phyloP scores from a whole-genome alignment of 2,888 invertebrate genomes.

The Drosophila picticornis region DNA sequence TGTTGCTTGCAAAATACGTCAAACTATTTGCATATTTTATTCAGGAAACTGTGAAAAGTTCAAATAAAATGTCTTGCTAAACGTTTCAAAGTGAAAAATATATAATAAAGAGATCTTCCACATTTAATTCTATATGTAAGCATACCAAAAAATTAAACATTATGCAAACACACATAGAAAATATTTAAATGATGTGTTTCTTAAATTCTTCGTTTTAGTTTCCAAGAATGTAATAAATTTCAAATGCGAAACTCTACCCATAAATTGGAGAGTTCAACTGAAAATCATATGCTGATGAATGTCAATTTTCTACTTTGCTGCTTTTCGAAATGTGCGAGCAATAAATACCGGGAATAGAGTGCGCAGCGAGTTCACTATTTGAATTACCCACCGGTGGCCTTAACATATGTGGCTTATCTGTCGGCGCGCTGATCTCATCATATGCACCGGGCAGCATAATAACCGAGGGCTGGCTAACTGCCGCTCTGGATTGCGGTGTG shows the following conservation, averaged over 20 bases:
- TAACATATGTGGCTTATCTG: constrained; percentile 40
- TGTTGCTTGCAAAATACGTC: neutral
- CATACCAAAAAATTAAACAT: neutral
- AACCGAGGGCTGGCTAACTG: constrained; percentile 49
- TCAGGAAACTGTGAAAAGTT: neutral
- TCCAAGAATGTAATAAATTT: constrained; percentile 1
- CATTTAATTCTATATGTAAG: neutral
- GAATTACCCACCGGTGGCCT: constrained; percentile 27
- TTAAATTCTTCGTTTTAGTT: neutral
- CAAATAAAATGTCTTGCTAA: neutral
- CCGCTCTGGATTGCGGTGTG: constrained; percentile 41
- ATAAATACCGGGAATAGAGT: constrained; percentile 17
- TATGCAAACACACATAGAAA: neutral
- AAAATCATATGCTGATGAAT: neutral
- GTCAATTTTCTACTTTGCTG: neutral
- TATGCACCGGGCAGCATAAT: constrained; percentile 29
- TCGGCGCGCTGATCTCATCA: constrained; percentile 32
- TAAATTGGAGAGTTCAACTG: neutral
- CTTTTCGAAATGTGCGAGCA: neutral
- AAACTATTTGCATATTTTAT: neutral
- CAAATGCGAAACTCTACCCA: neutral
- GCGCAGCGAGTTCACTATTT: constrained; percentile 7
- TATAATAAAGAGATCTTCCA: neutral
- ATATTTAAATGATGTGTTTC: neutral
- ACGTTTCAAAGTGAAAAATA: neutral